Conservation (phyloP, 2,113 vertebrate species). For the Burhinus oedicnemus region DNA sequence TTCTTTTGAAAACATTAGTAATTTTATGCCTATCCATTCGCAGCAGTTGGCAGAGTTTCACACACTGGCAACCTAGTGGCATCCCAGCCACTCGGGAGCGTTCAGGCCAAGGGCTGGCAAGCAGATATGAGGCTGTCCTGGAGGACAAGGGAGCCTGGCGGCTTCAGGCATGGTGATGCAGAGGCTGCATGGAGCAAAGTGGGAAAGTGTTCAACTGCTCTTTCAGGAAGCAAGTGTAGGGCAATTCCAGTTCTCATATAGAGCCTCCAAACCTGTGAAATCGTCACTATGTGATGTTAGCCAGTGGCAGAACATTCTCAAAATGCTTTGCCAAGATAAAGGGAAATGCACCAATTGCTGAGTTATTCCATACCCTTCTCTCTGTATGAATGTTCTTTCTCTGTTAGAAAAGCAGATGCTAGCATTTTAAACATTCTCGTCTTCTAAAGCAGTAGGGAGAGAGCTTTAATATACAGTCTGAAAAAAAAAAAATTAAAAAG, state of each 20-base stretch:
- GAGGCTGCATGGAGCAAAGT: rapidly evolving
- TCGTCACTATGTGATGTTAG: rapidly evolving
- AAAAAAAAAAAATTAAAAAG: not conserved
- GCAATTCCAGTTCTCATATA: not conserved
- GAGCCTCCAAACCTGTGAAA: not conserved
- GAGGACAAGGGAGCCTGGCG: not conserved
- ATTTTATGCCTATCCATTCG: not conserved
- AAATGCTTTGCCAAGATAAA: not conserved
- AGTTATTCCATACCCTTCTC: not conserved
- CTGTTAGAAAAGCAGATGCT: not conserved
- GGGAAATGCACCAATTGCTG: not conserved
- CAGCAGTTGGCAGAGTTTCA: not conserved
- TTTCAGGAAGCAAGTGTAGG: not conserved
- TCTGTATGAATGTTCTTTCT: not conserved
- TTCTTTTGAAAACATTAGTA: not conserved
- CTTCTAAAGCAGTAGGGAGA: not conserved
- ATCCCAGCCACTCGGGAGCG: not conserved
- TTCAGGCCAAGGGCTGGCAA: not conserved
- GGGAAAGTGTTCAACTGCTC: not conserved
- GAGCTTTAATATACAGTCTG: not conserved
- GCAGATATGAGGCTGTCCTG: rapidly evolving
- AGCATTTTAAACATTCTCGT: not conserved
- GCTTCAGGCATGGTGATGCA: rapidly evolving
- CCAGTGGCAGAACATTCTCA: not conserved
- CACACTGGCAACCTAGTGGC: not conserved